These are phyloP conservation scores for silkworm (Bombyx mori) DNA, from an alignment of 1,140 invertebrate genomes.

Conservation along the genomic window DNA sequence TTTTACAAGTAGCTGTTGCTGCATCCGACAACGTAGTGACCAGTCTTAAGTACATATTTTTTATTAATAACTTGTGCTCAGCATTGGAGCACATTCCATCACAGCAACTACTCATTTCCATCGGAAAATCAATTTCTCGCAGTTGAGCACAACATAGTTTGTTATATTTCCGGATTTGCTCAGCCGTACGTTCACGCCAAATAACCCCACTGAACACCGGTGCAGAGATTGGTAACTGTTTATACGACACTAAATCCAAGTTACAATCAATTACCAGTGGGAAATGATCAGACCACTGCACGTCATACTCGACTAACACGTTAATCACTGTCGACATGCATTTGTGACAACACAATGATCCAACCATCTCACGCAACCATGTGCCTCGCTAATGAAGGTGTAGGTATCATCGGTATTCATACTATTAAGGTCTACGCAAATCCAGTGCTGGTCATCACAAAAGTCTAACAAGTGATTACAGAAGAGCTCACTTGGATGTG, in stretches of 20 bases:
- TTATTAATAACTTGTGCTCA: too few species aligned
- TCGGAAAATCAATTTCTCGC: too few species aligned
- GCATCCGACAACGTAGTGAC: too few species aligned
- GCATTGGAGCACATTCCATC: too few species aligned
- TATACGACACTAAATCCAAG: slow-evolving; percentile 3
- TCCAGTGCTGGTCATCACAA: slow-evolving; percentile 15
- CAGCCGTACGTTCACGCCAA: too few species aligned
- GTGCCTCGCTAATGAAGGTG: slow-evolving; percentile 20
- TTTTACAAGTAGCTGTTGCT: too few species aligned
- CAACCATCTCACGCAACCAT: slow-evolving; percentile 17
- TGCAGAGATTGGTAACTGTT: too few species aligned
- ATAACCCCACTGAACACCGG: too few species aligned
- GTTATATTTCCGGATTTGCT: too few species aligned
- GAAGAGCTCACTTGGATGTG: slow-evolving; percentile 16
- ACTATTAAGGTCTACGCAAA: slow-evolving; percentile 16
- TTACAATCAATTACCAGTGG: slow-evolving; percentile 16
- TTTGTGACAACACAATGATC: slow-evolving; percentile 17
- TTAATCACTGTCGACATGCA: slow-evolving; percentile 7
- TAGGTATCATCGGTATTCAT: slow-evolving; percentile 11
- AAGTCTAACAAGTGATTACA: slow-evolving; percentile 14
- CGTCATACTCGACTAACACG: slow-evolving; percentile 13
- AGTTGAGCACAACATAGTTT: too few species aligned
- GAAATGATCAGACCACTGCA: slow-evolving; percentile 21
- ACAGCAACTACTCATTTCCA: too few species aligned
- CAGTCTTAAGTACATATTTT: too few species aligned